A percentile compares a stretch with the other conserved stretches of the same genome.
phyloP scores from a whole-genome alignment of 1,140 invertebrate genomes.

The Melitaea cinxia region DNA sequence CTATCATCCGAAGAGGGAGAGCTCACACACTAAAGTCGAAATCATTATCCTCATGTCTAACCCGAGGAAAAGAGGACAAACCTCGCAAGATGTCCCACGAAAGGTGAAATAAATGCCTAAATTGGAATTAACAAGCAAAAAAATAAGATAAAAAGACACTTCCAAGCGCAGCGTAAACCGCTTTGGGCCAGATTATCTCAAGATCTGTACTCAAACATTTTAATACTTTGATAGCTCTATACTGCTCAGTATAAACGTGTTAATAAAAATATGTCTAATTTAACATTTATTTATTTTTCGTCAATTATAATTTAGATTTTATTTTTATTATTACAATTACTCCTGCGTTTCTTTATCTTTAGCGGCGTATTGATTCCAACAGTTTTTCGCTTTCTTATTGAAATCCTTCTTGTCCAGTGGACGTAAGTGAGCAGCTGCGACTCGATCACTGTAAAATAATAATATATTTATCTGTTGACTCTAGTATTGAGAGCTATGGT shows the following conservation, averaged over 20 bases:
- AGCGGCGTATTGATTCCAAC: slow-evolving; percentile 67
- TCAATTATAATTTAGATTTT: background rate
- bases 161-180: too few relatives aligned
- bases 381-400: slow-evolving; percentile 45
- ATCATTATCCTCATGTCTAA: slow-evolving; percentile 68
- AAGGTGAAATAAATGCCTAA: too few relatives aligned
- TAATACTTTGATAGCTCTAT: too few relatives aligned
- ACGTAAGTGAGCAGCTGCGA: slow-evolving; percentile 71
- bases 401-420: slow-evolving; percentile 63
- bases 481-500: too few relatives aligned
- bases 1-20: slow-evolving; percentile 61
- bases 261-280: too few relatives aligned
- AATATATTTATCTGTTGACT: background rate
- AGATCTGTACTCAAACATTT: too few relatives aligned
- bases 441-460: slow-evolving; percentile 62
- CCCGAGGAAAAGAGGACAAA: slow-evolving; percentile 47
- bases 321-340: slow-evolving; percentile 20
- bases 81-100: too few relatives aligned
- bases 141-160: too few relatives aligned
- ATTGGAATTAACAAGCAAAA: too few relatives aligned
- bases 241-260: too few relatives aligned
- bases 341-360: slow-evolving; percentile 39
- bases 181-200: too few relatives aligned
- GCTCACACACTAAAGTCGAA: slow-evolving; percentile 67
- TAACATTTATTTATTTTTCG: background rate